These are phyloP conservation scores for Chondrosia reniformis DNA, from an alignment of 37 sponge, comb jelly and placozoan genomes.

Conservation along the genomic window DNA sequence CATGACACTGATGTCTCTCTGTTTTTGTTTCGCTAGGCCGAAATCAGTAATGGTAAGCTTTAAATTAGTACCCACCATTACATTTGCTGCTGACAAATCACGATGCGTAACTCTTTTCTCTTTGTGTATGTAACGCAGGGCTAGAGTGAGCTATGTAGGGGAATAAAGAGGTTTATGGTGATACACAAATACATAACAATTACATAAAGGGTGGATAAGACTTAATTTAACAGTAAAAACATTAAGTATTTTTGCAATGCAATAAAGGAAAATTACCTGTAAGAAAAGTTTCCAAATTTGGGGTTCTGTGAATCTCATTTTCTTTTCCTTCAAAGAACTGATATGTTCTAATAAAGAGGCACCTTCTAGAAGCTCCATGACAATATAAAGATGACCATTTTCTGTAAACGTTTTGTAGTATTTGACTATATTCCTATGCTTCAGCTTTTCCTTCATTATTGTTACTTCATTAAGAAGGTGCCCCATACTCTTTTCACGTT, in stretches of 20 bases:
- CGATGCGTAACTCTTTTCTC: constrained; percentile 81
- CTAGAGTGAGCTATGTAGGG: constrained; percentile 63
- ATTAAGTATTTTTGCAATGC: too few species aligned
- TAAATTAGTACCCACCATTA: constrained; percentile 85
- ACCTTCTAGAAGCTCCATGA: constrained; percentile 91
- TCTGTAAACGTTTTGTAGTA: constrained; percentile 86
- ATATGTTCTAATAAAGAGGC: constrained; percentile 78
- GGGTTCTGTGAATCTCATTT: constrained; percentile 65
- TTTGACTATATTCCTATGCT: constrained; percentile 61
- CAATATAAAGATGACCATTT: constrained; percentile 75
- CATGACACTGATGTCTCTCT: constrained; percentile 77
- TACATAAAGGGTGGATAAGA: neutral
- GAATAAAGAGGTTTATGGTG: neutral
- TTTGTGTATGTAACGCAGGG: constrained; percentile 86
- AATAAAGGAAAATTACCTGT: too few species aligned
- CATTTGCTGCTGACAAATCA: constrained; percentile 82
- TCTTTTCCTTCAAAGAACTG: constrained; percentile 74
- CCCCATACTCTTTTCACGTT: constrained; percentile 54
- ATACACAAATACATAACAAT: neutral
- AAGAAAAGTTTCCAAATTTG: constrained; percentile 81
- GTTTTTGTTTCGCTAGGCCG: constrained; percentile 86
- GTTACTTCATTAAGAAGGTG: constrained; percentile 72
- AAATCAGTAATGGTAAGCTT: constrained; percentile 93
- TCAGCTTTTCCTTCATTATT: constrained; percentile 77
- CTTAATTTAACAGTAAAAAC: too few species aligned